Evolutionary conservation across 2,888 invertebrate species (phyloP).

Genomic region (Dugesia japonica): DNA sequence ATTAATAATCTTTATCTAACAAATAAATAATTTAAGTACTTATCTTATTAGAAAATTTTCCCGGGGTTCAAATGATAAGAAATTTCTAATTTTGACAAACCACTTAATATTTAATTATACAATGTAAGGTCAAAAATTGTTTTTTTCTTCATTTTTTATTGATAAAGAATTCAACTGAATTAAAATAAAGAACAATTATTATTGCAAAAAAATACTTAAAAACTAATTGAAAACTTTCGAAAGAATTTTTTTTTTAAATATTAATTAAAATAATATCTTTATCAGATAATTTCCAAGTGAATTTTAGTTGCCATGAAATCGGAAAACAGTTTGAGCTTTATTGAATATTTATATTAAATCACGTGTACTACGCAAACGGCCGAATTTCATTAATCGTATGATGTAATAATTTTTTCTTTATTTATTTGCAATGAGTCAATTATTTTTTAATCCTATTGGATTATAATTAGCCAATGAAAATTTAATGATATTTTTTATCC

Average conservation of each 20-base stretch:
- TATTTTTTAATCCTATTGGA: background rate
- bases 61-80: background rate
- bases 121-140: background rate
- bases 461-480: background rate
- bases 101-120: background rate
- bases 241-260: too few relatives aligned
- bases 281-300: too few relatives aligned
- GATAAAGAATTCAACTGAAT: background rate
- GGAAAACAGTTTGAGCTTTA: background rate
- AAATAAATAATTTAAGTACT: too few relatives aligned
- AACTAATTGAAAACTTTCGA: too few relatives aligned
- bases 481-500: background rate
- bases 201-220: background rate
- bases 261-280: too few relatives aligned
- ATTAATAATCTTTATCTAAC: too few relatives aligned
- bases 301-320: background rate
- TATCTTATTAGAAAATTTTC: too few relatives aligned
- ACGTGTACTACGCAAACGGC: background rate
- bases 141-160: background rate
- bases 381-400: background rate
- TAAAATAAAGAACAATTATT: background rate
- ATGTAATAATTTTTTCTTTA: background rate
- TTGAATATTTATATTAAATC: background rate
- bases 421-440: slow-evolving; percentile 2
- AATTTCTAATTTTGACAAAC: background rate